Percentiles rank a stretch among this genome's conserved stretches.
Evolutionary conservation across 2,113 vertebrate genomes (phyloP).

Genomic region (Oxygymnocypris stewartii): DNA sequence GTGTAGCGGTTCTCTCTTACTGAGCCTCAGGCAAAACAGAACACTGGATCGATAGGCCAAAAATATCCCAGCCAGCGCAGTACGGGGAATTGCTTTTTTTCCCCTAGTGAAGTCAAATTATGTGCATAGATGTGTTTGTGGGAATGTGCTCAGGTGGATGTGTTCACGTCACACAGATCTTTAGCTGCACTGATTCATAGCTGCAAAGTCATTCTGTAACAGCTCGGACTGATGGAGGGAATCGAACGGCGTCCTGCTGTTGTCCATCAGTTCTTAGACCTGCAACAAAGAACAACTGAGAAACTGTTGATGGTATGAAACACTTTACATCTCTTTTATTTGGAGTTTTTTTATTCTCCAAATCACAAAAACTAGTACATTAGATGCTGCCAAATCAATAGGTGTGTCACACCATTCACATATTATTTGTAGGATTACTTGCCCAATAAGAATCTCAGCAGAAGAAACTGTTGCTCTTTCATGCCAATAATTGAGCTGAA

Average conservation of each 20-base stretch:
- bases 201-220: constrained; percentile 1
- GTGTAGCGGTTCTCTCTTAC: constrained; percentile 47
- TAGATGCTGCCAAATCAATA: too few relatives aligned
- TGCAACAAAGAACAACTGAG: neutral
- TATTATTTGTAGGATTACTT: neutral
- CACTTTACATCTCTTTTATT: neutral
- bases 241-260: neutral
- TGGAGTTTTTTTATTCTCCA: neutral
- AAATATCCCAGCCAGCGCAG: constrained; percentile 64
- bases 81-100: constrained; percentile 49
- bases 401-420: too few relatives aligned
- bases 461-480: neutral
- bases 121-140: constrained; percentile 37
- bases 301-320: neutral
- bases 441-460: neutral
- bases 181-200: neutral
- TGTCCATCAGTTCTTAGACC: constrained; percentile 17
- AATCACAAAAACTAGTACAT: neutral
- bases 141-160: neutral
- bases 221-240: neutral
- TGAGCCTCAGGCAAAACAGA: constrained; percentile 55
- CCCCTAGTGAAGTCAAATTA: constrained; percentile 9
- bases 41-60: constrained; percentile 70
- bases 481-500: neutral
- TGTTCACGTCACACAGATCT: constrained; percentile 13